Base-by-base conservation (phyloP, 2,888 invertebrate genomes). In the Drymonia ruficornis region DNA sequence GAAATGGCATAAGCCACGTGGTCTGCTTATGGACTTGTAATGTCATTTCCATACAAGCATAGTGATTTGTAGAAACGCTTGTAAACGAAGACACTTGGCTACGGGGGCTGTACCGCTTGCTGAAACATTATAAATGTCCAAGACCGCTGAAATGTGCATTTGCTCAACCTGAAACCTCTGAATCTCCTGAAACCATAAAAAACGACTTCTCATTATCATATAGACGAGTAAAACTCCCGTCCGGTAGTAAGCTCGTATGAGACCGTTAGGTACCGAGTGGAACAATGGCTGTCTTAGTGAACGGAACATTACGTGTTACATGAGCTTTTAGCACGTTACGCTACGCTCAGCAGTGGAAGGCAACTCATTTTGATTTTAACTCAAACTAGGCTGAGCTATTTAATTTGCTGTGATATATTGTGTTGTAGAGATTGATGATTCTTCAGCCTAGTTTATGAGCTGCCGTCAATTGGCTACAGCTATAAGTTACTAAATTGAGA, bases 221-320 rank as follows among this genome's bases (percentile, higher is more conserved):
- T 56, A 60, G 55, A 64, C 55, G 56, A 63, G 49, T 52, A 46
- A 54, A 68, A 56, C 54, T 63, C 59, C 58, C 61, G 59, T 52
- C 53, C 49, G 47, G 46, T 19, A 45, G 56, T 67, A 72, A 70
- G 65, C 65, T 64, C 61, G 57, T 56, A 53, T 65, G 62, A 69
- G 64, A 72, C 68, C 67, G 67, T 58, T n/a, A 67, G 64, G 69
- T 76, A 62, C 62, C 61, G 66, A 63, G 59, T 61, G 64, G 58
- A 64, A 76, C 75, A 76, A 80, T 72, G 67, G 67, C 70, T 58
- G 73, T 64, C 67, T 69, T 50, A 52, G 57, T 53, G 56, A 73
- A 77, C 62, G 61, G 70, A 66, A 67, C 68, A 67, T 70, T 65
- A 69, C 64, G 61, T 69, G 67, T 75, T 70, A 71, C 67, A 66